Evolutionary conservation across 2,113 vertebrate species (phyloP).

Genomic region (Notarius quadriscutis): DNA sequence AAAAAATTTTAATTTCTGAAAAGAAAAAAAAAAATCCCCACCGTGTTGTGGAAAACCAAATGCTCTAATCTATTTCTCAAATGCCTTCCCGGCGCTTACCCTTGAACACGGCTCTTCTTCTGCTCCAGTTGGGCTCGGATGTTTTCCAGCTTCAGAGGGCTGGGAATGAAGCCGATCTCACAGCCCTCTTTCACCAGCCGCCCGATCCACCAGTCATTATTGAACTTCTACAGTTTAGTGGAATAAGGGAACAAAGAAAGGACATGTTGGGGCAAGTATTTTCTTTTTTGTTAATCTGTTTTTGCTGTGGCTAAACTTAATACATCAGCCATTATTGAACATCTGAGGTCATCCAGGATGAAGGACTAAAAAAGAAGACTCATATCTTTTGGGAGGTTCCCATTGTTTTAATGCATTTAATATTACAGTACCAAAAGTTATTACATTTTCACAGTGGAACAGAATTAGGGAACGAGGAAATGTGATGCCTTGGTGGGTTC

Average conservation of each 20-base stretch:
- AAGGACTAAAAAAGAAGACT: background rate
- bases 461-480: background rate
- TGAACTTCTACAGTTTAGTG: constrained; percentile 84
- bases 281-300: background rate
- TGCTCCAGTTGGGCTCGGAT: constrained; percentile 95
- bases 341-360: background rate
- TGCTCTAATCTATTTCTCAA: constrained; percentile 23
- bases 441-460: constrained; percentile 1
- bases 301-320: background rate
- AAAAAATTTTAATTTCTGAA: background rate
- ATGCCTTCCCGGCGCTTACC: constrained; percentile 71
- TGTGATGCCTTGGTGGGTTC: background rate
- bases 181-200: constrained; percentile 97
- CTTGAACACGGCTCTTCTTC: constrained; percentile 94
- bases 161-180: constrained; percentile 98
- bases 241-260: background rate
- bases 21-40: background rate
- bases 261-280: background rate
- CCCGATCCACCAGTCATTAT: constrained; percentile 99
- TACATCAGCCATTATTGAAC: background rate
- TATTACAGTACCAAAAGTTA: background rate
- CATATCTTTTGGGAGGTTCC: background rate
- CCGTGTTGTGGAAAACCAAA: constrained; percentile 42
- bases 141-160: constrained; percentile 92
- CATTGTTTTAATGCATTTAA: background rate